Evolutionary conservation across 1,140 invertebrate genomes (phyloP), one percentile per base, ranked within the genome.

Genomic region (Arion vulgaris): DNA sequence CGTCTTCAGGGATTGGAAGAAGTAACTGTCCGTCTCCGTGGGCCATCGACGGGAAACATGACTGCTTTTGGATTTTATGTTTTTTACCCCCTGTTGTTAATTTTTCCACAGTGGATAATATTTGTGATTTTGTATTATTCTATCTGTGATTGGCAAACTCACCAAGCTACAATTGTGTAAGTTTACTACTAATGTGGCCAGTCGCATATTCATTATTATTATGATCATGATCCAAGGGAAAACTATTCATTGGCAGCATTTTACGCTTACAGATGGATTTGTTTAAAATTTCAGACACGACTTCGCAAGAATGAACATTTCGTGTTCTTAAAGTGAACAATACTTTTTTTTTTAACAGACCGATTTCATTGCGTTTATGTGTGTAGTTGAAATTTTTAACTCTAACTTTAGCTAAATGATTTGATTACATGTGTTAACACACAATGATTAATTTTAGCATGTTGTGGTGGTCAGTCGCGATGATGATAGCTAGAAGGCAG

Each of bases 1-100:
- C 62, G 62, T 32, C 62, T 66, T 9, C n/a, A 32, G 62, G 62
- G 62, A 66, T 66, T 66, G 62, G 62, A 66, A 66, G 62, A 66
- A 66, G n/a, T 11, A 32, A 13, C 62, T 66, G 62, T 66, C 62
- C 28, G 28, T 66, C 62, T 66, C 62, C 28, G 62, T 34, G 62
- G 28, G 28, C 11, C 5, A n/a, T 66, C n/a, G 5, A 11, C n/a
- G 62, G 62, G 62, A 66, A 66, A 34, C 28, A 66, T 5, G 17
- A 17, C 62, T 57, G 15, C 17, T 57, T 57, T 19, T 11, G 23
- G 53, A 57, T 23, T 23, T 23, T n/a, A 1, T 19, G 19, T 57
- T 57, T 57, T 57, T 57, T 49, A 11, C 45, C 45, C 45, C 45
- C 45, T 49, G 45, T 49, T 49, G 9, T 49, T 57, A 57, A 57